Conservation (phyloP, 2,797 vertebrate genomes). For the Pipistrellus kuhlii region DNA sequence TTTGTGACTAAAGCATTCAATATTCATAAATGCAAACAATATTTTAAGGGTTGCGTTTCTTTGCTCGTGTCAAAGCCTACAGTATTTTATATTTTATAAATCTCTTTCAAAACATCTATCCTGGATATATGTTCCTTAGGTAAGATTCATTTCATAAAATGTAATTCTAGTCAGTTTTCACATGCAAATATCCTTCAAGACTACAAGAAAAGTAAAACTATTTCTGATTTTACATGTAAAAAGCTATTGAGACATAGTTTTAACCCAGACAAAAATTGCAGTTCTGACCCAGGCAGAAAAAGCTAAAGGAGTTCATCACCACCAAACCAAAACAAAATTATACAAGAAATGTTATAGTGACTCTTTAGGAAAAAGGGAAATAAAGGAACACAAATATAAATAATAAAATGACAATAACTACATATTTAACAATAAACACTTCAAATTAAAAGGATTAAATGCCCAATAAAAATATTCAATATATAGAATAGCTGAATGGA, state of each 20-base stretch:
- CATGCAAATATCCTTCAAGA: conserved; percentile 49
- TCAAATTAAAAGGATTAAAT: not conserved
- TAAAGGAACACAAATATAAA: not conserved
- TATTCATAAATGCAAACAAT: conserved; percentile 50
- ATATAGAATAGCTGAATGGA: not conserved
- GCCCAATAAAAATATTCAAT: not conserved
- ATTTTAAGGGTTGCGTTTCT: conserved; percentile 26
- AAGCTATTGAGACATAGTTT: not conserved
- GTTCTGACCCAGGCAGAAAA: not conserved
- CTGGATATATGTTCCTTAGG: conserved; percentile 47
- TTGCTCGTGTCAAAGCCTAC: not conserved
- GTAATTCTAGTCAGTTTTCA: conserved; percentile 58
- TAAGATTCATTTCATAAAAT: conserved; percentile 26
- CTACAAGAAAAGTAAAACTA: conserved; percentile 42
- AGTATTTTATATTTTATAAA: conserved; percentile 48
- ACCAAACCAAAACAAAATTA: not conserved
- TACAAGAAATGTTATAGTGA: not conserved
- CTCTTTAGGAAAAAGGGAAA: not conserved
- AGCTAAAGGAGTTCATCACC: not conserved
- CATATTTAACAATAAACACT: not conserved
- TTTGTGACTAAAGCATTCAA: conserved; percentile 43
- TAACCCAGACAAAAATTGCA: not conserved
- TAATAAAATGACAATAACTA: not conserved
- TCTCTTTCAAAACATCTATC: conserved; percentile 27
- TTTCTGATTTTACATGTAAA: conserved; percentile 48